Conservation (phyloP, 92 coral and sea anemone genomes). For the Epizoanthus ramosus region DNA sequence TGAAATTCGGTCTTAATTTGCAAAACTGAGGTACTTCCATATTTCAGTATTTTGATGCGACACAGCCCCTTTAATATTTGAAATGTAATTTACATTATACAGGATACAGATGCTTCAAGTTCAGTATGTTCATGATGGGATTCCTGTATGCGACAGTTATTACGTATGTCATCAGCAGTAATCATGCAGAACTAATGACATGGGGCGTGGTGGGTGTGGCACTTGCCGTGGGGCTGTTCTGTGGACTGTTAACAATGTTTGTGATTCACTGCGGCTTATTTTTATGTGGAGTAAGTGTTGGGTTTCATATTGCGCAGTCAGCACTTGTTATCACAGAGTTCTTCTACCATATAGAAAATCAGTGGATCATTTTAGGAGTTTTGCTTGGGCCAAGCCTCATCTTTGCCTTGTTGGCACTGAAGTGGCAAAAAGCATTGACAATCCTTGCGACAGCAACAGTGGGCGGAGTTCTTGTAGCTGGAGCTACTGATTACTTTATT, state of each 20-base stretch:
- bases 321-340: slow-evolving; percentile 60
- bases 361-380: slow-evolving; percentile 89
- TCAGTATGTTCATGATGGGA: slow-evolving; percentile 84
- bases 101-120: slow-evolving; percentile 90
- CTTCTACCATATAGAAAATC: slow-evolving; percentile 60
- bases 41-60: too few relatives aligned
- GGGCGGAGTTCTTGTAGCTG: slow-evolving; percentile 82
- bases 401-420: slow-evolving; percentile 68
- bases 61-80: too few relatives aligned
- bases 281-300: slow-evolving; percentile 87
- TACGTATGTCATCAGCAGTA: slow-evolving; percentile 77
- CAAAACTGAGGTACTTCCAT: too few relatives aligned
- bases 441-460: slow-evolving; percentile 83
- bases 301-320: slow-evolving; percentile 81
- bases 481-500: slow-evolving; percentile 82
- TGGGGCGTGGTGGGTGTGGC: slow-evolving; percentile 92
- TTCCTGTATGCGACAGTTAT: slow-evolving; percentile 82
- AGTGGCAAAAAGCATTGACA: slow-evolving; percentile 85
- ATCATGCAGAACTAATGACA: slow-evolving; percentile 73
- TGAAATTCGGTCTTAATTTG: too few relatives aligned
- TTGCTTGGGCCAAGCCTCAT: slow-evolving; percentile 80
- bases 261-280: slow-evolving; percentile 90
- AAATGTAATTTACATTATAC: slow-evolving; percentile 32
- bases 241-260: slow-evolving; percentile 86
- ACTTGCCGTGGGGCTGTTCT: slow-evolving; percentile 90